Conservation (phyloP, 2,888 invertebrate genomes). For the Rhorus exstirpatorius region DNA sequence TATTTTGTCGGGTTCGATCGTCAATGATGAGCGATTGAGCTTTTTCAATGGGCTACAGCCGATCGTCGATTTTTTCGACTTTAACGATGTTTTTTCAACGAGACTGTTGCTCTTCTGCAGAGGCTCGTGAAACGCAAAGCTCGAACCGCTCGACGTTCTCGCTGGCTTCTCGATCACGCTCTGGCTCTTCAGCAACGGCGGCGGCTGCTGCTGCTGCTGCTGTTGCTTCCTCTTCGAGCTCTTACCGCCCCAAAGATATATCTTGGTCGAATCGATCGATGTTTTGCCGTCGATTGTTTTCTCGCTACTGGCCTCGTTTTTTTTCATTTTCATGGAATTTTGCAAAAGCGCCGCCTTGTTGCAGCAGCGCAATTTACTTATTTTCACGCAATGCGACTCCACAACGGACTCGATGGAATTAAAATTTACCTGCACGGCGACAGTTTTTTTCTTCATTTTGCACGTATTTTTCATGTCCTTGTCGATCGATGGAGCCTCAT, state of each 20-base stretch:
- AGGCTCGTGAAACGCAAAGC: constrained; percentile 61
- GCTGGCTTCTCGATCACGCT: constrained; percentile 62
- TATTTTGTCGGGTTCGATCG: constrained; percentile 81
- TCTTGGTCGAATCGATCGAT: constrained; percentile 73
- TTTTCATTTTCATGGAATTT: constrained; percentile 68
- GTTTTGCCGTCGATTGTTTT: constrained; percentile 48
- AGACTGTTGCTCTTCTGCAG: constrained; percentile 73
- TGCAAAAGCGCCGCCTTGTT: constrained; percentile 74
- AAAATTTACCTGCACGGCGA: constrained; percentile 77
- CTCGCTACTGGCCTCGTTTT: constrained; percentile 42
- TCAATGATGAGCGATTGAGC: constrained; percentile 81
- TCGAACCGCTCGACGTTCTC: constrained; percentile 69
- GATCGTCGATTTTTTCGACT: constrained; percentile 67
- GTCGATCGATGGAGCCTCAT: constrained; percentile 71
- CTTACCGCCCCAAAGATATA: constrained; percentile 77
- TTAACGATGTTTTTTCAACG: constrained; percentile 67
- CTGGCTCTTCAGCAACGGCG: constrained; percentile 73
- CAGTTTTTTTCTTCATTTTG: constrained; percentile 70
- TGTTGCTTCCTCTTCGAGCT: constrained; percentile 68
- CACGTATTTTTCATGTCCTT: constrained; percentile 72
- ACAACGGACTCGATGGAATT: constrained; percentile 76
- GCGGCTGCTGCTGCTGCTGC: constrained; percentile 71
- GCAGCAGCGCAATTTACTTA: constrained; percentile 72
- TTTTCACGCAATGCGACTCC: constrained; percentile 74
- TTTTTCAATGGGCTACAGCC: constrained; percentile 79